Base-by-base conservation (phyloP, 1,140 invertebrate species). In the Propsilocerus akamusi region DNA sequence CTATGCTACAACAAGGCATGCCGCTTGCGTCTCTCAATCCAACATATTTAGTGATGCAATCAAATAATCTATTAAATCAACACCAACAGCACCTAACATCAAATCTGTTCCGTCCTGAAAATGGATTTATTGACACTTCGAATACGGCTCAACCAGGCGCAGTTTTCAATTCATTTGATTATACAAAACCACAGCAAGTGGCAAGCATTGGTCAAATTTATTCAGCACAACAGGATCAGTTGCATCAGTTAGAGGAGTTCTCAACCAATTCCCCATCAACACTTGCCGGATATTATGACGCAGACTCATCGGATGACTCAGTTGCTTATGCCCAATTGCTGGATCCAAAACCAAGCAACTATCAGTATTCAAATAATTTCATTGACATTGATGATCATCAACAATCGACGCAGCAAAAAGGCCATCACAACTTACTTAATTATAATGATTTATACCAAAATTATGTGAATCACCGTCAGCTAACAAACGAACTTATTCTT, bases 21-120 rank as follows among this genome's bases (percentile, higher is more conserved):
- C 60, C 61, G 4, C 57, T 64, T n/a, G 58, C 63, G 24, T 59
- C 63, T 46, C 64, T 63, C 47, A 63, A 65, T 55, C 63, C 63
- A 46, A 64, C 63, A 0, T 65, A 65, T 37, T 49, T 65, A 48
- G 61, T 65, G 10, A 62, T 60, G 11, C 63, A 65, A 50, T 65
- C 63, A 14, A 65, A 65, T 30, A 58, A 65, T 32, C 51, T 65
- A 8, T 63, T 63, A 12, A 53, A 53, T 5, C 61, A 64, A 50
- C 63, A 65, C 51, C 56, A 62, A 41, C 61, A 65, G 50, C 14
- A 41, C 22, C 22, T 22, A 41, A 41, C 34, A 20, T 20, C 12
- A 1, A 58, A 64, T 46, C 57, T 65, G 0, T 65, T 65, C 46
- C 60, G 61, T 50, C 63, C 63, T 17, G 59, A 54, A 47, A 56